Conservation (phyloP, 2,888 invertebrate species). For the Proisotoma minuta region DNA sequence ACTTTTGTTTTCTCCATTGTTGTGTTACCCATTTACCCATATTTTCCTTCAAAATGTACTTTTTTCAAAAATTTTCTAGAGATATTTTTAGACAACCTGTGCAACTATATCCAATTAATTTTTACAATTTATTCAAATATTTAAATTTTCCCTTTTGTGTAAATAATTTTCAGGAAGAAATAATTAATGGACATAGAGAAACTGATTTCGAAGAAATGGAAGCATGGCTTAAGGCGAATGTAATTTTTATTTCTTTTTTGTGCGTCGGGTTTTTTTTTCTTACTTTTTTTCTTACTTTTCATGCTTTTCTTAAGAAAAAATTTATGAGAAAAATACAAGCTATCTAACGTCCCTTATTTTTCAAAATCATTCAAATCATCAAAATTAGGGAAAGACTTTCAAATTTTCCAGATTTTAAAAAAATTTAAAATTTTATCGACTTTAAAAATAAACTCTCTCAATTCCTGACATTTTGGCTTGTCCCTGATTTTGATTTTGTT, state of each 20-base stretch:
- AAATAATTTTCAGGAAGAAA: constrained; percentile 6
- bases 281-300: too few species aligned
- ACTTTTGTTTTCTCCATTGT: too few species aligned
- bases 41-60: too few species aligned
- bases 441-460: not conserved
- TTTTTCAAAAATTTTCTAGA: not conserved
- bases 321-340: not conserved
- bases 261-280: too few species aligned
- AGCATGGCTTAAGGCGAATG: constrained; percentile 6
- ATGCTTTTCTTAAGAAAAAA: too few species aligned
- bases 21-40: too few species aligned
- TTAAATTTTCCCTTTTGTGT: not conserved
- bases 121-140: not conserved
- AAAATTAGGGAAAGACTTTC: too few species aligned
- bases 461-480: too few species aligned
- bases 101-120: not conserved
- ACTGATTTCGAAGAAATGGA: constrained; percentile 11
- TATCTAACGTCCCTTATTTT: too few species aligned
- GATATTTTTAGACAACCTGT: not conserved
- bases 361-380: too few species aligned
- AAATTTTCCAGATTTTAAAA: not conserved
- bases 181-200: constrained; percentile 9
- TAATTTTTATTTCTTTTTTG: not conserved
- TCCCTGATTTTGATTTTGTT: too few species aligned
- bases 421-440: not conserved